Percentiles rank a stretch among this genome's conserved stretches.
These are phyloP conservation scores for Leptocoma aspasia DNA, from an alignment of 2,113 vertebrate genomes.

Conservation along the genomic window DNA sequence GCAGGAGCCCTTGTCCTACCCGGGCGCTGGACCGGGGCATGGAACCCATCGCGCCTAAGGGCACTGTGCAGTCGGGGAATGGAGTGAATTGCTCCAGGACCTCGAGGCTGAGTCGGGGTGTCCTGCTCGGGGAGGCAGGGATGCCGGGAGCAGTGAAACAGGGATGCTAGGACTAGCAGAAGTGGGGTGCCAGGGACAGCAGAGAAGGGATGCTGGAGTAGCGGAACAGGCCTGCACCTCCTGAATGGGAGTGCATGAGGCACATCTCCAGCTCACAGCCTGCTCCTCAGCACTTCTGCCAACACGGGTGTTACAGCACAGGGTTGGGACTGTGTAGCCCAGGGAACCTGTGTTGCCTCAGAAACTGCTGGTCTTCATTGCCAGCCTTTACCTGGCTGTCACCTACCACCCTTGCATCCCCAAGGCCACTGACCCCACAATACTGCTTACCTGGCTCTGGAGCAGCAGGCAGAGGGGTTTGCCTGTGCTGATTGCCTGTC, in stretches of 20 bases:
- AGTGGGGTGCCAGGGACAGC: accelerated
- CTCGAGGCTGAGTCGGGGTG: not conserved
- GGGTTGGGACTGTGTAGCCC: not conserved
- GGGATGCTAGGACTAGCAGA: not conserved
- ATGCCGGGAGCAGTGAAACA: not conserved
- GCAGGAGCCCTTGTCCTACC: not conserved
- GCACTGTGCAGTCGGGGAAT: accelerated
- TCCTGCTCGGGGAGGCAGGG: not conserved
- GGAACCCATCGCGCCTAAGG: not conserved
- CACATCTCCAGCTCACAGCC: not conserved
- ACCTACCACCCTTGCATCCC: not conserved
- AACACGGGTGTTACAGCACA: not conserved
- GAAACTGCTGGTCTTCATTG: not conserved
- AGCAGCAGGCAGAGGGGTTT: not conserved
- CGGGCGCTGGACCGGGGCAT: accelerated
- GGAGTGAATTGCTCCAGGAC: accelerated
- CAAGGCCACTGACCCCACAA: too few relatives aligned
- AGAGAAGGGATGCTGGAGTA: not conserved
- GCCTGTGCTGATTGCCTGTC: not conserved
- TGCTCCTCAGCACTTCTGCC: not conserved
- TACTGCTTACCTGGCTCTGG: not conserved
- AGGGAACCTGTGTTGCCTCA: not conserved
- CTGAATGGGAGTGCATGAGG: not conserved
- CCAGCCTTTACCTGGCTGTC: not conserved
- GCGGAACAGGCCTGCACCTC: not conserved